Conservation (phyloP, 1,140 invertebrate genomes). For the Drosophila kanapiae region DNA sequence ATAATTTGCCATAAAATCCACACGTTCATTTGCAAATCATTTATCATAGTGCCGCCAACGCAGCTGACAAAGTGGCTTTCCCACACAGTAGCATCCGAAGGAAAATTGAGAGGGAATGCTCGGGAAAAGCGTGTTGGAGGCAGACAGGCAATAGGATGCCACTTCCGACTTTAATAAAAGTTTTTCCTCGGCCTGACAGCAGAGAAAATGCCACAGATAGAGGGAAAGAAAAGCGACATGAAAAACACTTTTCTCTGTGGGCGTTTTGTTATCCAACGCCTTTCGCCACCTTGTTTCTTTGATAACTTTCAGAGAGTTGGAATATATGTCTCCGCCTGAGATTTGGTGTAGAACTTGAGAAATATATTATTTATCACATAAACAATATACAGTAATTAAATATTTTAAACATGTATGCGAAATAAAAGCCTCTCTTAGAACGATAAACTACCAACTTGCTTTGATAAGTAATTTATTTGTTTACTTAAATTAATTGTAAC, state of each 20-base stretch:
- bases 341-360: not conserved
- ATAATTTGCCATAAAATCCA: constrained; percentile 51
- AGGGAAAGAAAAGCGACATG: constrained; percentile 3
- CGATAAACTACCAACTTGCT: too few species aligned
- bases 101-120: constrained; percentile 28
- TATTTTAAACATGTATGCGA: too few species aligned
- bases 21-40: constrained; percentile 59
- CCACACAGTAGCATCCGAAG: constrained; percentile 7
- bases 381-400: too few species aligned
- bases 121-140: constrained; percentile 10
- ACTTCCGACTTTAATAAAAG: constrained; percentile 37
- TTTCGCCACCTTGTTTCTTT: constrained; percentile 6
- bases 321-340: not conserved
- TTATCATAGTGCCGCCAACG: constrained; percentile 43
- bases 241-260: constrained; percentile 21
- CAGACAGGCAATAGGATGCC: constrained; percentile 25
- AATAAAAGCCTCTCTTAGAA: too few species aligned
- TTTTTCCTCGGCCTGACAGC: constrained; percentile 22
- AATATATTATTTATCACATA: too few species aligned
- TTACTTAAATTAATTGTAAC: not conserved
- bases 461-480: not conserved
- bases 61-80: constrained; percentile 49
- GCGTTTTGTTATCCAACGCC: not conserved
- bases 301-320: constrained; percentile 6
- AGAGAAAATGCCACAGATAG: not conserved